Percentiles rank a stretch among this genome's conserved stretches.
These are phyloP conservation scores for Chunga burmeisteri DNA, from an alignment of 2,113 vertebrate species.

Conservation along the genomic window DNA sequence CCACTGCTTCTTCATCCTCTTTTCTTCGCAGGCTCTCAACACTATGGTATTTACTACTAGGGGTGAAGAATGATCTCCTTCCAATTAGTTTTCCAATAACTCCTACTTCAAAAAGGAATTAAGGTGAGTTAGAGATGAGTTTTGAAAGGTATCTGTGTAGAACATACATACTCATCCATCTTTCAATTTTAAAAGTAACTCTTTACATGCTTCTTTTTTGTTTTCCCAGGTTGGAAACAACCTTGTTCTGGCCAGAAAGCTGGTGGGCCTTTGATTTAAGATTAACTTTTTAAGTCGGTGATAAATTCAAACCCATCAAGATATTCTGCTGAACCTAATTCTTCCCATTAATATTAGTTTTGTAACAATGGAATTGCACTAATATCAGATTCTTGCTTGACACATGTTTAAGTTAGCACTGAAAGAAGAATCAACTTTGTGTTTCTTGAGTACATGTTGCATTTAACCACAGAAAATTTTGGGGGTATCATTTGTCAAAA, in stretches of 20 bases:
- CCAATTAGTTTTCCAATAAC: not conserved
- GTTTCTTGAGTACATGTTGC: not conserved
- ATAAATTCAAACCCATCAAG: not conserved
- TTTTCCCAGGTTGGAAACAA: not conserved
- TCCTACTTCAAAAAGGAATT: not conserved
- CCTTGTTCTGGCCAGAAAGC: not conserved
- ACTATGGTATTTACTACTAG: not conserved
- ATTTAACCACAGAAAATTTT: not conserved
- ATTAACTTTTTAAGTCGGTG: not conserved
- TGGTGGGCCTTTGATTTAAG: constrained; percentile 1
- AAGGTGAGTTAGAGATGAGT: not conserved
- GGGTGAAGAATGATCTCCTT: not conserved
- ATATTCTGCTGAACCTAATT: not conserved
- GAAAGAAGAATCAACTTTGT: not conserved
- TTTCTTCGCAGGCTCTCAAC: constrained; percentile 32
- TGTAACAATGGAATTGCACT: not conserved
- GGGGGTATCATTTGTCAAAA: not conserved
- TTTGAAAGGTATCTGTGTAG: not conserved
- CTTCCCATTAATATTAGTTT: not conserved
- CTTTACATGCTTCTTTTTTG: not conserved
- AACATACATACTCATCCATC: not conserved
- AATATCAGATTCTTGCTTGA: not conserved
- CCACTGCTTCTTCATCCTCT: not conserved
- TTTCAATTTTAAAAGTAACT: not conserved
- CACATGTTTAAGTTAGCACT: not conserved